Conservation (phyloP, 2,888 invertebrate genomes). For the Cantharis flavilabris region DNA sequence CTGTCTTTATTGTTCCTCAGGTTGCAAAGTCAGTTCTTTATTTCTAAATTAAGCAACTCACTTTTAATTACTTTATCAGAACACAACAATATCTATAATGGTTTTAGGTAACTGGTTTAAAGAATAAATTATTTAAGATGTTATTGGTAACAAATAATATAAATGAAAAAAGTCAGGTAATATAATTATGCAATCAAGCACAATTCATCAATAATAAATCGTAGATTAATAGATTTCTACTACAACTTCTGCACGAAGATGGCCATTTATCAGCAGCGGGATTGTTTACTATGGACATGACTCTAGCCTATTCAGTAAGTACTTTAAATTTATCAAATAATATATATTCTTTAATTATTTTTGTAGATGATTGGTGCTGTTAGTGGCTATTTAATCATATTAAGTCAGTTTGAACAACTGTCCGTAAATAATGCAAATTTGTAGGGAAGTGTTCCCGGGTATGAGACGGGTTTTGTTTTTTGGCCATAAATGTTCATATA, state of each 20-base stretch:
- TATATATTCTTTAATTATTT: neutral
- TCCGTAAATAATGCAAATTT: too few relatives aligned
- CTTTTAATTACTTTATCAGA: too few relatives aligned
- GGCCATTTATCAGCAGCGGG: neutral
- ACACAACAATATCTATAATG: too few relatives aligned
- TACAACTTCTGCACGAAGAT: neutral
- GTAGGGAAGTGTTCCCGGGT: too few relatives aligned
- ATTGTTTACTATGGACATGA: neutral
- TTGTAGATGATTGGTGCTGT: too few relatives aligned
- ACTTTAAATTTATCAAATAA: neutral
- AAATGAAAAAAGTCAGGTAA: neutral
- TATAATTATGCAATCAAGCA: neutral
- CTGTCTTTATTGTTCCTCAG: too few relatives aligned
- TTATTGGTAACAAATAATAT: neutral
- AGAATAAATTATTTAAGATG: neutral
- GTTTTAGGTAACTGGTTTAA: neutral
- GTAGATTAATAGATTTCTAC: neutral
- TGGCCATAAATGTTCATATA: too few relatives aligned
- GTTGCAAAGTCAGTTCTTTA: too few relatives aligned
- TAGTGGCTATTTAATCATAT: too few relatives aligned
- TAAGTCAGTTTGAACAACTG: too few relatives aligned
- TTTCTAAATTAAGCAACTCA: too few relatives aligned
- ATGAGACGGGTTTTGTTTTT: too few relatives aligned
- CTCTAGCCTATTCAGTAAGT: neutral
- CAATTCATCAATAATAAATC: neutral